Percentiles rank a stretch among this genome's conserved stretches.
These are phyloP conservation scores for Hippocampus comes DNA, from an alignment of 2,113 vertebrate species.

Conservation along the genomic window DNA sequence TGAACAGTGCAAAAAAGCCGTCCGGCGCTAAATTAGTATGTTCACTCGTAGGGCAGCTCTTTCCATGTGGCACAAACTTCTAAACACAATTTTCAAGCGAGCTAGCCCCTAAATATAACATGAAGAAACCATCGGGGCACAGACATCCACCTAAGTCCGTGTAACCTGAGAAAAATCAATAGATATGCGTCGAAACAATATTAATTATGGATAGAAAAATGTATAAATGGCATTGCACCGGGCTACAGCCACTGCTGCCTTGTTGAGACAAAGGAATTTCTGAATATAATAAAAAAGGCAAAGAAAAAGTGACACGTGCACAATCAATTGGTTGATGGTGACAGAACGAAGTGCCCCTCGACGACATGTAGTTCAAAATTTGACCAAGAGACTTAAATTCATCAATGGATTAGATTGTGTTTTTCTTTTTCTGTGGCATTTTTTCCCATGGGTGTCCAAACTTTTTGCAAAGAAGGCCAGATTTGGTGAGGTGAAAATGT, in stretches of 20 bases:
- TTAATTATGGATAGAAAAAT: neutral
- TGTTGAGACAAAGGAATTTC: neutral
- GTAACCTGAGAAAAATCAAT: neutral
- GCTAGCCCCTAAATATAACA: conserved; percentile 9
- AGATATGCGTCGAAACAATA: neutral
- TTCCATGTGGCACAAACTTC: conserved; percentile 47
- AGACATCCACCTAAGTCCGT: neutral
- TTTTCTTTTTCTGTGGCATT: no score
- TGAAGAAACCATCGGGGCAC: neutral
- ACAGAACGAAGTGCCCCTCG: neutral
- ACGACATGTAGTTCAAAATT: no score
- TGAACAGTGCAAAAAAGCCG: conserved; percentile 38
- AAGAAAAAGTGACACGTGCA: neutral
- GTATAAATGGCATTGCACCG: neutral
- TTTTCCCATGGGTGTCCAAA: no score
- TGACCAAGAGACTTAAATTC: no score
- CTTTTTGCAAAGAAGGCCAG: no score
- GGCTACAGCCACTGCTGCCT: neutral
- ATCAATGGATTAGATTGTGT: no score
- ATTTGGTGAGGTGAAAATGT: no score
- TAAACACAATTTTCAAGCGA: conserved; percentile 14
- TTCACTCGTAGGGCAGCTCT: conserved; percentile 49
- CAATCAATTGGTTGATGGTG: neutral
- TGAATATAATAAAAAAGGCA: neutral
- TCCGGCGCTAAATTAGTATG: conserved; percentile 60